phyloP scores from a whole-genome alignment of 1,140 invertebrate genomes.

The Camponotus floridanus region DNA sequence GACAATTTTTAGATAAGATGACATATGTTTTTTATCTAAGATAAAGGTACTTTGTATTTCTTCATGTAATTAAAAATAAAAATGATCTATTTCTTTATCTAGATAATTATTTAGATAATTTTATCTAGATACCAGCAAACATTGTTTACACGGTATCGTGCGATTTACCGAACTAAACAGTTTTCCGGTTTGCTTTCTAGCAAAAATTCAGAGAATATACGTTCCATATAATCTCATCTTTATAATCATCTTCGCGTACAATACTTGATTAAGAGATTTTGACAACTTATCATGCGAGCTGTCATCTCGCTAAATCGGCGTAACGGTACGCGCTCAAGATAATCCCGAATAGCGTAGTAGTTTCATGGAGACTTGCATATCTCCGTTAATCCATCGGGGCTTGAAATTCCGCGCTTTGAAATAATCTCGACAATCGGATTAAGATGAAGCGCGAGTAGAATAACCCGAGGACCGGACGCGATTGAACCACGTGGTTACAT shows the following conservation, averaged over 20 bases:
- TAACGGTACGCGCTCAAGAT: slow-evolving; percentile 11
- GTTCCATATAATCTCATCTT: not conserved
- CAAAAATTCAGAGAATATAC: not conserved
- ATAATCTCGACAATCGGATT: slow-evolving; percentile 46
- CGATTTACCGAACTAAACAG: not conserved
- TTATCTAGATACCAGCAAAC: too few species aligned
- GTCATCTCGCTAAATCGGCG: slow-evolving; percentile 10
- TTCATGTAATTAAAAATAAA: too few species aligned
- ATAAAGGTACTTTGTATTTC: too few species aligned
- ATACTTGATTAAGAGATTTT: too few species aligned
- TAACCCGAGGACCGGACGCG: not conserved
- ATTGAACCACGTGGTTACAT: not conserved
- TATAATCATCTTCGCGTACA: not conserved
- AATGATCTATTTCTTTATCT: too few species aligned
- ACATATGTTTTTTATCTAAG: too few species aligned
- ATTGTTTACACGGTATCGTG: not conserved
- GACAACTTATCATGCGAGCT: not conserved
- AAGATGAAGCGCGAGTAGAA: not conserved
- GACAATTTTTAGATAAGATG: too few species aligned
- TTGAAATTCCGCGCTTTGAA: slow-evolving; percentile 20
- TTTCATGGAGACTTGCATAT: slow-evolving; percentile 1
- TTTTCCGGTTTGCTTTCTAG: not conserved
- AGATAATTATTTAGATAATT: too few species aligned
- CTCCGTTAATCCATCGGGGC: slow-evolving; percentile 10
- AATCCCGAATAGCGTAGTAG: slow-evolving; percentile 20